Evolutionary conservation across 2,113 vertebrate genomes (phyloP), one percentile per base, ranked within the genome.

Genomic region (Mesocricetus auratus): DNA sequence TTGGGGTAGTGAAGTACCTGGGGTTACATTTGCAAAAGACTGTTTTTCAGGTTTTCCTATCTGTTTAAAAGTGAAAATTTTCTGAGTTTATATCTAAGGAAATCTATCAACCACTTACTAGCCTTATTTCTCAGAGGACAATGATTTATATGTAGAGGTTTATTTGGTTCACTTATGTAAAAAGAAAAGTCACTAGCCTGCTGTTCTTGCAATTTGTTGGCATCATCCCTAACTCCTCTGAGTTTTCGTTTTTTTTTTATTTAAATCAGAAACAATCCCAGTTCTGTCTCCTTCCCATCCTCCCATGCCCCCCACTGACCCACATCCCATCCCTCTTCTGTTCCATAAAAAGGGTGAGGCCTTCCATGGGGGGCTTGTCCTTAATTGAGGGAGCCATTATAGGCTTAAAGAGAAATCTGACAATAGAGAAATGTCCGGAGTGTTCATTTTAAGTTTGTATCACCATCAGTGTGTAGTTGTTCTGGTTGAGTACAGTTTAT

Each of bases 1-100:
- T 26, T 82, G 2, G 1, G 3, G 2, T 64, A 24, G 31, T 39
- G 22, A 12, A 8, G 1, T 29, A 33, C 11, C 2, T 11, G 39
- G 29, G 42, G 31, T 60, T 7, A 5, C 3, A 13, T 26, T 71
- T 56, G 21, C 17, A 16, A 17, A 33, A 22, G 31, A 74, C 11
- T 42, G 1, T 69, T 21, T 29, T 29, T 45, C 31, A 50, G 7
- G 39, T 56, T 91, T 91, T 33, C 5, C 17, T 81, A 53, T 68
- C 36, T 82, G 11, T 42, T 91, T 29, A 58, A 17, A 71, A 33
- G 3, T 71, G 24, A 68, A 3, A 58, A 45, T 58, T 39, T 58
- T 71, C 36, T 56, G 8, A 50, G 7, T 71, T 71, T 71, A 1
- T 47, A 29, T 29, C 13, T 29, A 31, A 77, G 12, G 16, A 47